Conservation (phyloP, 2,888 invertebrate species). For the Cyrtodaria siliqua region DNA sequence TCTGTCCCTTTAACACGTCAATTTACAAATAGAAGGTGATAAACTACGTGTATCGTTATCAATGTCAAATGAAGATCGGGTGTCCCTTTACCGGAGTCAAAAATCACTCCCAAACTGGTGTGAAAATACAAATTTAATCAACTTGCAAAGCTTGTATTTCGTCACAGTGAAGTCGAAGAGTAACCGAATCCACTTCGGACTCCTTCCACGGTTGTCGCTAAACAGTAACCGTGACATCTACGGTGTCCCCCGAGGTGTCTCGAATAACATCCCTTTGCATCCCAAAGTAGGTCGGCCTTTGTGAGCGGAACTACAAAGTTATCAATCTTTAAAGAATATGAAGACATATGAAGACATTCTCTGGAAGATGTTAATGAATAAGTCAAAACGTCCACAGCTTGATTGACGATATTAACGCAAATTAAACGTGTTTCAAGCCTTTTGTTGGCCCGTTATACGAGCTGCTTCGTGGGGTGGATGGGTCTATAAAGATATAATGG, state of each 20-base stretch:
- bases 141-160: constrained; percentile 28
- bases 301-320: not conserved
- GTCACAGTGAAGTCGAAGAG: constrained; percentile 9
- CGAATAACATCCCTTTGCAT: constrained; percentile 28
- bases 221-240: not conserved
- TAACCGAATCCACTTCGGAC: not conserved
- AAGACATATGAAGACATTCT: not conserved
- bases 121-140: constrained; percentile 45
- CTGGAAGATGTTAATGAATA: constrained; percentile 13
- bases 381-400: constrained; percentile 12
- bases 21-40: too few species aligned
- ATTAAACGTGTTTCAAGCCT: too few species aligned
- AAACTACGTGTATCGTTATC: not conserved
- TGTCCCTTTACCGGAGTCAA: too few species aligned
- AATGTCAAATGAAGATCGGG: not conserved
- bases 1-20: too few species aligned
- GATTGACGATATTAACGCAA: constrained; percentile 14
- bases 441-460: not conserved
- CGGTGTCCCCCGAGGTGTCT: constrained; percentile 42
- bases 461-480: constrained; percentile 7
- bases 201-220: not conserved
- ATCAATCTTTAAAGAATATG: not conserved
- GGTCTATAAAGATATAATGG: constrained; percentile 13
- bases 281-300: constrained; percentile 13
- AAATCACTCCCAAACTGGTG: constrained; percentile 30